phyloP scores from a whole-genome alignment of 2,888 invertebrate species.

The Brachypterus glaber region DNA sequence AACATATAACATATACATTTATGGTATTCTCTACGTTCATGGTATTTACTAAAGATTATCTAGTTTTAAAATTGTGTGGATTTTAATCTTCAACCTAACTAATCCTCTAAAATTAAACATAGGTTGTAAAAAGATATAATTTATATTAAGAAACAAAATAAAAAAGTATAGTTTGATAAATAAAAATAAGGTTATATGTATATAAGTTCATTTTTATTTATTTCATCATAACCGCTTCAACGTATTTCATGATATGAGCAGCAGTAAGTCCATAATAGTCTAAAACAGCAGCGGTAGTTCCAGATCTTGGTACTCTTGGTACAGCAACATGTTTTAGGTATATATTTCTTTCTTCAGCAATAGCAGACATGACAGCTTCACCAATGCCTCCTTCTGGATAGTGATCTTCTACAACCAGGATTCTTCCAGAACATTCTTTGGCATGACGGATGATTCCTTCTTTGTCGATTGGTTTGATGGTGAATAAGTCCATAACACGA shows the following conservation, averaged over 20 bases:
- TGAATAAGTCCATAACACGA: constrained; percentile 86
- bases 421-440: constrained; percentile 59
- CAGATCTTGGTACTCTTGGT: constrained; percentile 75
- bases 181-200: too few relatives aligned
- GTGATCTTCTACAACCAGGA: constrained; percentile 93
- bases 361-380: constrained; percentile 77
- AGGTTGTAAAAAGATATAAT: too few relatives aligned
- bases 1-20: too few relatives aligned
- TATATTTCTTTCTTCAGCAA: constrained; percentile 59
- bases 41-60: too few relatives aligned
- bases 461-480: constrained; percentile 85
- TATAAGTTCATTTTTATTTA: too few relatives aligned
- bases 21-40: too few relatives aligned
- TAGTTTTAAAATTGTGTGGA: too few relatives aligned
- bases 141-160: too few relatives aligned
- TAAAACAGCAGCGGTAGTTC: constrained; percentile 72
- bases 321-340: constrained; percentile 70
- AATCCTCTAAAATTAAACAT: too few relatives aligned
- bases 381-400: constrained; percentile 91
- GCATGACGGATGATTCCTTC: constrained; percentile 63
- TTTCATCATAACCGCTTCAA: constrained; percentile 39
- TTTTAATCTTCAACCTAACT: too few relatives aligned
- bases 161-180: too few relatives aligned
- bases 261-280: constrained; percentile 72
- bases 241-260: constrained; percentile 54